Evolutionary conservation across 2,888 invertebrate genomes (phyloP), one percentile per base, ranked within the genome.

Genomic region (Pseudococcus jackbeardsleyi): DNA sequence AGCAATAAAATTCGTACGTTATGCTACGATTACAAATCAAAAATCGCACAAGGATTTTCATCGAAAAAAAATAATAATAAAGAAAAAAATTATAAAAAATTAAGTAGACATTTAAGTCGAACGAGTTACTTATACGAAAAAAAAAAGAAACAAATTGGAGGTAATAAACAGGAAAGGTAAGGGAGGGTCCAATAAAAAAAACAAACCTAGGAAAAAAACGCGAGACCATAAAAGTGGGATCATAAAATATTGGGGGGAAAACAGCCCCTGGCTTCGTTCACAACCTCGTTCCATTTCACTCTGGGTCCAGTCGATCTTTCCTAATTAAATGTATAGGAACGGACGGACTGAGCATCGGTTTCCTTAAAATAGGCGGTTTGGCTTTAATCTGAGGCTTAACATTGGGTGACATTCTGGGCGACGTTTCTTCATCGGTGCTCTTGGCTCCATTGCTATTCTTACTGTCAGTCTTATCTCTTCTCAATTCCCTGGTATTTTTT

Each of bases 331-430:
- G 88, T 6, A 86, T 5, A 46, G 84, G 64, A n/a, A 85, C 5
- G 33, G 86, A 22, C n/a, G 89, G 72, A 46, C 93, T 93, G 89
- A 94, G 91, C 54, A 93, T 92, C 68, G 95, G 94, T 91, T 94
- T 95, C 90, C 94, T 94, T 92, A 96, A 94, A 90, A 97, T 94
- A 90, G 95, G 94, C 19, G 97, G 97, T 92, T 96, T 97, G 86
- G 95, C 94, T 91, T 96, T 95, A 89, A 95, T 93, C 91, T 95
- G 95, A 11, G 96, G 96, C 91, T 95, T 95, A 89, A 94, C 46
- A 89, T 93, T 92, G 5, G 93, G 94, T 22, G 89, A 89, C 64
- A 90, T 93, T 93, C 86, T 89, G 50, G 89, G 89, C 88, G 84
- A 64, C 84, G 90, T 54, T 8, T 88, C 85, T 0, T 77, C 85